phyloP scores from a whole-genome alignment of 2,113 vertebrate genomes.

The Ameiurus melas region DNA sequence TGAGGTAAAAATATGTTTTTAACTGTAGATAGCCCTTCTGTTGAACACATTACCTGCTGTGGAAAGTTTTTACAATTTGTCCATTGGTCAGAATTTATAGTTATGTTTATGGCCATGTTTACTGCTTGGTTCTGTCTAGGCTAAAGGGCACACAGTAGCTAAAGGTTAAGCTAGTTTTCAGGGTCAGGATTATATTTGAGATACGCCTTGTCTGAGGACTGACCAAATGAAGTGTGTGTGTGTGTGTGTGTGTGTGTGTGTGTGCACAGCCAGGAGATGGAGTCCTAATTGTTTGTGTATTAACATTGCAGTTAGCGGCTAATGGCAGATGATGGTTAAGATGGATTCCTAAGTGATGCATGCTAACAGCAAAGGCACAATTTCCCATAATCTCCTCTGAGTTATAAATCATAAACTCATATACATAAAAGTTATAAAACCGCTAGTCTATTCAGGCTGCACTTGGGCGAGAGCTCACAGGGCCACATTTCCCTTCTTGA shows the following conservation, averaged over 20 bases:
- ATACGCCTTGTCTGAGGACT: not conserved
- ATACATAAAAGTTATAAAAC: not conserved
- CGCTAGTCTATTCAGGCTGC: slow-evolving; percentile 13
- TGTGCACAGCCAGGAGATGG: not conserved
- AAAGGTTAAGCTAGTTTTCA: not conserved
- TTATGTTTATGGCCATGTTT: not conserved
- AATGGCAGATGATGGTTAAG: slow-evolving; percentile 35
- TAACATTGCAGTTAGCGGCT: not conserved
- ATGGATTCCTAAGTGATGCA: slow-evolving; percentile 35
- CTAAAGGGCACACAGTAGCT: not conserved
- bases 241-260: slow-evolving; percentile 4
- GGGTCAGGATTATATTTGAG: not conserved
- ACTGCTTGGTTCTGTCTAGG: not conserved
- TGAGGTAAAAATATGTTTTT: not conserved
- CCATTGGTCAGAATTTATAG: not conserved
- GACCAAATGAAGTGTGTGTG: not conserved
- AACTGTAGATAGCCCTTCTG: not conserved
- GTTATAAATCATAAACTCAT: slow-evolving; percentile 20
- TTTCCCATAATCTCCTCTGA: slow-evolving; percentile 34
- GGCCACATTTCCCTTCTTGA: slow-evolving; percentile 1
- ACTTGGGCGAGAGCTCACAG: slow-evolving; percentile 3
- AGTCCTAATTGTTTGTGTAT: slow-evolving; percentile 13
- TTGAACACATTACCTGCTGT: not conserved
- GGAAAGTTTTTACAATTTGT: not conserved
- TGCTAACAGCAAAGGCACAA: slow-evolving; percentile 24